A percentile compares a stretch with the other conserved stretches of the same genome.
These are phyloP conservation scores for Quadroppia sp. DNA, from an alignment of 2,888 invertebrate genomes.

Conservation along the genomic window DNA sequence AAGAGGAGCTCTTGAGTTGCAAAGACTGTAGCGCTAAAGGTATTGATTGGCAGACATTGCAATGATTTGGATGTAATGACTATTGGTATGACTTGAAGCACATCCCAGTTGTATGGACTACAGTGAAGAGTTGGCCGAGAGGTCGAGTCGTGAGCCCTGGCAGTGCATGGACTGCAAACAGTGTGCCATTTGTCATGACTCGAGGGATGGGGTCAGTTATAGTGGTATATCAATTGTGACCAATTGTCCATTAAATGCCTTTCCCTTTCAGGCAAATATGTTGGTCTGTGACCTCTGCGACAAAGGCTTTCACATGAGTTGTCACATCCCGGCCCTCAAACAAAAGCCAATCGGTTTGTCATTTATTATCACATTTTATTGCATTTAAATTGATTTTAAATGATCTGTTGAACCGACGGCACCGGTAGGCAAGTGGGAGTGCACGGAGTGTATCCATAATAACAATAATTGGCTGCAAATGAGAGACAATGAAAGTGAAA, in stretches of 20 bases:
- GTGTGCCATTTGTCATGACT: constrained; percentile 74
- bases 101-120: constrained; percentile 58
- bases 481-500: neutral
- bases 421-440: constrained; percentile 32
- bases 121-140: constrained; percentile 53
- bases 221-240: neutral
- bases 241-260: neutral
- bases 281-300: constrained; percentile 77
- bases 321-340: constrained; percentile 64
- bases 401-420: neutral
- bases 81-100: constrained; percentile 50
- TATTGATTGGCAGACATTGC: too few species aligned
- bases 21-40: constrained; percentile 69
- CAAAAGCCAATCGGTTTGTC: constrained; percentile 54
- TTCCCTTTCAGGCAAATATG: constrained; percentile 60
- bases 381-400: neutral
- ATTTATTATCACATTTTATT: constrained; percentile 42
- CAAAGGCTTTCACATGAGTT: constrained; percentile 75
- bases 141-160: constrained; percentile 60
- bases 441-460: neutral
- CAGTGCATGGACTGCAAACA: constrained; percentile 86
- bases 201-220: constrained; percentile 51
- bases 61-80: constrained; percentile 10
- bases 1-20: constrained; percentile 65
- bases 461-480: neutral